phyloP scores from a whole-genome alignment of 2,888 invertebrate genomes.

The Autographa gamma region DNA sequence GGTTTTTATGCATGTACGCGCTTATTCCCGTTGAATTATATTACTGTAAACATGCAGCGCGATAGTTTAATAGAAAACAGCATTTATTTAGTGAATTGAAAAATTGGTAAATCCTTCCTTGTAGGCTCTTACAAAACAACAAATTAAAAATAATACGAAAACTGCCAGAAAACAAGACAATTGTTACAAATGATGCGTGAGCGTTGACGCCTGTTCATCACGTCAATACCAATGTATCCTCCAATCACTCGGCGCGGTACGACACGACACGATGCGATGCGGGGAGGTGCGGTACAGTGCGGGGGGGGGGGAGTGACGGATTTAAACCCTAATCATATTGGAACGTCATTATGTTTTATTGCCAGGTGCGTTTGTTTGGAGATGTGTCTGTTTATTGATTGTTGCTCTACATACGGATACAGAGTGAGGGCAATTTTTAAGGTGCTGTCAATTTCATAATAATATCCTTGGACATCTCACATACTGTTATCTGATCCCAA shows the following conservation, averaged over 20 bases:
- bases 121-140: neutral
- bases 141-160: neutral
- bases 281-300: neutral
- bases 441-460: no score
- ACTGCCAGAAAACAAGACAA: neutral
- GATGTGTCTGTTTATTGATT: neutral
- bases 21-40: no score
- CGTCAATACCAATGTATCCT: conserved; percentile 1
- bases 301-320: conserved; percentile 32
- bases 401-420: neutral
- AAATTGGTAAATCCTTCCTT: no score
- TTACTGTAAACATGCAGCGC: no score
- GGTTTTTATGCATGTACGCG: no score
- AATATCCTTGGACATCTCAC: no score
- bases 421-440: neutral
- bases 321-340: conserved; percentile 48
- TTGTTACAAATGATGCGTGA: neutral
- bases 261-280: neutral
- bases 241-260: conserved; percentile 34
- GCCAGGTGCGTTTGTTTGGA: neutral
- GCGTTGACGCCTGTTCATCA: neutral
- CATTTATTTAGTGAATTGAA: no score
- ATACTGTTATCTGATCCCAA: no score
- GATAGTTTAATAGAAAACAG: no score
- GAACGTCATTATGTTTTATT: conserved; percentile 35